phyloP scores from a whole-genome alignment of 2,888 invertebrate genomes.

The Fissipunctia ypsillon region DNA sequence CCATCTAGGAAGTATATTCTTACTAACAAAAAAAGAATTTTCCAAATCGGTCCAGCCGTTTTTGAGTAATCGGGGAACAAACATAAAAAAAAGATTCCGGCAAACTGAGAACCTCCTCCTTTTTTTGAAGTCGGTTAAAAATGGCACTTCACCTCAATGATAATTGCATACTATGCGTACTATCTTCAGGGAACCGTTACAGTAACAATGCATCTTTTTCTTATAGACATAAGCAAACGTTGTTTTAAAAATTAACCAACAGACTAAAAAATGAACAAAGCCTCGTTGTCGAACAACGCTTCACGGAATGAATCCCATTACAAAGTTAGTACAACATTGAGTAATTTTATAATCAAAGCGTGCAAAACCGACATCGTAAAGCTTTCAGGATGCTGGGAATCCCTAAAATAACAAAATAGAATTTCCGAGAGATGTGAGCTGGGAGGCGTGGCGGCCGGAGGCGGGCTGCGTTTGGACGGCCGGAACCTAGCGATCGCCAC shows the following conservation, averaged over 20 bases:
- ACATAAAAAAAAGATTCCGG: no score
- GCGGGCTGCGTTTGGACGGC: conserved; percentile 80
- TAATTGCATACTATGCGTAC: background rate
- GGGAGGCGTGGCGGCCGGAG: conserved; percentile 75
- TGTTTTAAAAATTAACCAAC: conserved; percentile 32
- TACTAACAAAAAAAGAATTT: no score
- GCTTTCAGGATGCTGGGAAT: conserved; percentile 77
- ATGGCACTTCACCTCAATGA: background rate
- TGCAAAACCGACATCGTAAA: conserved; percentile 79
- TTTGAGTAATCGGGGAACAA: no score
- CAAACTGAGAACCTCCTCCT: no score
- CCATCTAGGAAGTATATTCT: no score
- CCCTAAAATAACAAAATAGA: conserved; percentile 77
- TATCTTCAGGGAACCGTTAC: background rate
- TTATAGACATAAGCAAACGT: background rate
- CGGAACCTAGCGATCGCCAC: conserved; percentile 83
- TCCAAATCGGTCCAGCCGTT: no score
- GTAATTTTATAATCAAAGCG: conserved; percentile 80
- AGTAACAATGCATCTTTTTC: background rate
- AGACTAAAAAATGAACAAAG: conserved; percentile 60
- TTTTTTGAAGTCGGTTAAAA: no score
- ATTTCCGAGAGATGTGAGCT: conserved; percentile 71
- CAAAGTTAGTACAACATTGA: conserved; percentile 74
- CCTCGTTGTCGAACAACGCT: conserved; percentile 65
- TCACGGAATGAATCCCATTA: conserved; percentile 73